phyloP scores from a whole-genome alignment of 2,797 vertebrate genomes.

The Caiman crocodilus region DNA sequence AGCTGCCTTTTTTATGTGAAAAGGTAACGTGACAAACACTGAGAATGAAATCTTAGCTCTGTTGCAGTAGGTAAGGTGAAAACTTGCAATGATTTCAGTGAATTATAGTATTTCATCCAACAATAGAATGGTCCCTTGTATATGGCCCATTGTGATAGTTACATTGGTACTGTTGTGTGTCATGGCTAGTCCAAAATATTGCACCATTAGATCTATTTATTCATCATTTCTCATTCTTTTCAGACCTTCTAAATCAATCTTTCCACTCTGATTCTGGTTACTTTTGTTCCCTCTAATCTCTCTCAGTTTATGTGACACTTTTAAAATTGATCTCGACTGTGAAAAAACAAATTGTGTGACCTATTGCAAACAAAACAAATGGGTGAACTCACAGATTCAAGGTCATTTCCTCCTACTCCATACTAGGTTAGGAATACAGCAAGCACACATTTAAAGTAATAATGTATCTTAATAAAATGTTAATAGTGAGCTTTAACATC shows the following conservation, averaged over 20 bases:
- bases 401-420: not conserved
- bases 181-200: not conserved
- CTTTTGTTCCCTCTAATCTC: not conserved
- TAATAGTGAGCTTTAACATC: not conserved
- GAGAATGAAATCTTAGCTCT: not conserved
- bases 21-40: not conserved
- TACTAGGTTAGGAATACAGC: not conserved
- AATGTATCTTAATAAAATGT: not conserved
- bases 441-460: not conserved
- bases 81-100: not conserved
- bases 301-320: not conserved
- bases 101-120: not conserved
- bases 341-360: not conserved
- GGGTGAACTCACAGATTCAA: not conserved
- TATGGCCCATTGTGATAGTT: not conserved
- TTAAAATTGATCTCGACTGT: not conserved
- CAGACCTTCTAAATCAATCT: not conserved
- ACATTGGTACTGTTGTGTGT: not conserved
- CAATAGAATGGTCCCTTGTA: not conserved
- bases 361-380: not conserved
- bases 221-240: not conserved
- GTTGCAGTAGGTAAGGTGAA: not conserved
- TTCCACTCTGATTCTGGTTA: conserved; percentile 13
- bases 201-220: not conserved
- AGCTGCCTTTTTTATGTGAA: not conserved